Evolutionary conservation across 1,140 invertebrate genomes (phyloP).

Genomic region (Halictus rubicundus): DNA sequence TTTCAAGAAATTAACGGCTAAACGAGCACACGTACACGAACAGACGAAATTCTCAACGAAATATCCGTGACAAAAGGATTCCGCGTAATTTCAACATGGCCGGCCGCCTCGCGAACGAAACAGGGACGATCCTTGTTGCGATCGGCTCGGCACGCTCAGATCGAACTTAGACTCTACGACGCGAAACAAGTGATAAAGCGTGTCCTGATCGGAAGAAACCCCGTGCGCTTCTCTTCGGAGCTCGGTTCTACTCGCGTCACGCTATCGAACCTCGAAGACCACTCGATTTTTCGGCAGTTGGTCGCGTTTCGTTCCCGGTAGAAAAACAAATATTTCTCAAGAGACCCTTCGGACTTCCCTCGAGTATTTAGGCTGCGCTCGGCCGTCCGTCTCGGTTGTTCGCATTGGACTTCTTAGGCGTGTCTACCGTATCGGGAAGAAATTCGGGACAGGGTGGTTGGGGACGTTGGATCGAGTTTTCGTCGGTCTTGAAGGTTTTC

Average conservation of each 20-base stretch:
- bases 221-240: not conserved
- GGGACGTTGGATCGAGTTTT: no score
- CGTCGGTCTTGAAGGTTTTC: conserved; percentile 32
- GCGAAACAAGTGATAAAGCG: not conserved
- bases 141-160: not conserved
- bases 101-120: not conserved
- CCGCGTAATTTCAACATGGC: not conserved
- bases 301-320: conserved; percentile 45
- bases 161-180: not conserved
- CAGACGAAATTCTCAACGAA: not conserved
- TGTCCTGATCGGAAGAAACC: not conserved
- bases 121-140: not conserved
- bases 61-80: not conserved
- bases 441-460: not conserved
- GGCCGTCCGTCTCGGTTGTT: not conserved
- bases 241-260: conserved; percentile 30
- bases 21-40: not conserved
- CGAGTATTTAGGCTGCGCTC: not conserved
- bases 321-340: conserved; percentile 48
- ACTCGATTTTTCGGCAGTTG: conserved; percentile 58
- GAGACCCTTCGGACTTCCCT: not conserved
- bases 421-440: not conserved
- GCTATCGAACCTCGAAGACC: conserved; percentile 42
- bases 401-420: not conserved
- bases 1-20: not conserved